Evolutionary conservation across 2,797 vertebrate genomes (phyloP).

Genomic region (Podarcis lilfordi): DNA sequence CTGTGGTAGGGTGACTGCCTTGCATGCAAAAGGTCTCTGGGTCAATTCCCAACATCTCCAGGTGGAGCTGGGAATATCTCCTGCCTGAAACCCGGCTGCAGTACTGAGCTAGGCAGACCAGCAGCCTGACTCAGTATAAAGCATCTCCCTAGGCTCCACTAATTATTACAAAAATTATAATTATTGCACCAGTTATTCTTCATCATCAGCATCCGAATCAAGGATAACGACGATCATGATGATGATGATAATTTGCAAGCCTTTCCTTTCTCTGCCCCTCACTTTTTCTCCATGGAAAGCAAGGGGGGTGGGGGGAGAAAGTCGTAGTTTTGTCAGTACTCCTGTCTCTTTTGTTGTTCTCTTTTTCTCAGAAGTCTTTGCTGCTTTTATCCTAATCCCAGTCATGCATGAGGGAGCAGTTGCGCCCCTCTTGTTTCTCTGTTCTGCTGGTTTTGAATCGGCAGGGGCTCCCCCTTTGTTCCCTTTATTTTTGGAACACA

Average conservation of each 20-base stretch:
- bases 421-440: constrained; percentile 98
- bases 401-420: constrained; percentile 99
- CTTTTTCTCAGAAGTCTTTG: constrained; percentile 95
- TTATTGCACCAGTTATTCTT: background rate
- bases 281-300: constrained; percentile 90
- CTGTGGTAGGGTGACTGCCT: too few species aligned
- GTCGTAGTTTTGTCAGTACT: constrained; percentile 96
- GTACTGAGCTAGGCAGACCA: too few species aligned
- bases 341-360: constrained; percentile 96
- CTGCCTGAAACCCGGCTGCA: background rate
- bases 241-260: constrained; percentile 80
- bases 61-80: too few species aligned
- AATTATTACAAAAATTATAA: background rate
- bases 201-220: background rate
- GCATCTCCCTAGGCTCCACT: too few species aligned
- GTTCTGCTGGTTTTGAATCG: constrained; percentile 98
- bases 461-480: constrained; percentile 96
- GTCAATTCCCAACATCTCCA: too few species aligned
- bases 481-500: constrained; percentile 94
- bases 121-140: too few species aligned
- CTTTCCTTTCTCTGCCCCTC: constrained; percentile 76
- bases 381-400: constrained; percentile 97
- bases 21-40: too few species aligned
- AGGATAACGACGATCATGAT: background rate
- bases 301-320: constrained; percentile 78